Percentiles rank a stretch among this genome's conserved stretches.
phyloP scores from a whole-genome alignment of 2,888 invertebrate genomes.

The Chymomyza caudatula region DNA sequence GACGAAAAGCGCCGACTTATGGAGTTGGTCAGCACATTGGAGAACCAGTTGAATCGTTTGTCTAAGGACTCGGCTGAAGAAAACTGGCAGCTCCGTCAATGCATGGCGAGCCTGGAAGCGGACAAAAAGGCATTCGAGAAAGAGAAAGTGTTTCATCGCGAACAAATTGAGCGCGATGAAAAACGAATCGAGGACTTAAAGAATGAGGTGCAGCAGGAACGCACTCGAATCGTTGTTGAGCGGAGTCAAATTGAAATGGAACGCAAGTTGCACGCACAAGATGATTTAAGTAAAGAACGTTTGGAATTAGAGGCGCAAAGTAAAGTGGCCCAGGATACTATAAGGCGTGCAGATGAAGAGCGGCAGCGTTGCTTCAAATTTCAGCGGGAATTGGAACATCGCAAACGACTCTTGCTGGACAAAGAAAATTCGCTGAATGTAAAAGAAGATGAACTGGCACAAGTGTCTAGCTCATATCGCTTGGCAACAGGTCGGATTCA shows the following conservation, averaged over 20 bases:
- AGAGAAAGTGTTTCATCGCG: conserved; percentile 74
- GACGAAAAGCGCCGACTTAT: conserved; percentile 74
- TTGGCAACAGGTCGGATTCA: conserved; percentile 68
- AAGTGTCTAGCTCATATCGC: conserved; percentile 65
- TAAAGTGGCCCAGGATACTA: conserved; percentile 76
- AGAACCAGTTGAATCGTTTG: conserved; percentile 71
- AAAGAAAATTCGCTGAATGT: conserved; percentile 68
- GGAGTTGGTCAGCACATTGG: conserved; percentile 75
- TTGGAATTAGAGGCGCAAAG: conserved; percentile 75
- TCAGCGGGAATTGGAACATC: conserved; percentile 74
- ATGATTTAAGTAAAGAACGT: conserved; percentile 61
- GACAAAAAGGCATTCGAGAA: conserved; percentile 75
- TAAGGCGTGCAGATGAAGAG: conserved; percentile 75
- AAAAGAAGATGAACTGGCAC: conserved; percentile 75
- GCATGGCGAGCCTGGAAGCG: conserved; percentile 74
- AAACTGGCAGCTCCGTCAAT: conserved; percentile 76
- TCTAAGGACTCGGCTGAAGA: conserved; percentile 76
- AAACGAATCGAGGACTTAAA: conserved; percentile 75
- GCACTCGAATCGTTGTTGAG: conserved; percentile 64
- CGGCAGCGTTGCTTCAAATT: conserved; percentile 73
- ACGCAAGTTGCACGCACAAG: conserved; percentile 59
- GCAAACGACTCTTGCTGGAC: conserved; percentile 73
- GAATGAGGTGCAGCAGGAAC: conserved; percentile 74
- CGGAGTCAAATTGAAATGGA: conserved; percentile 72
- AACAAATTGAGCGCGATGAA: conserved; percentile 75